Evolutionary conservation across 2,113 vertebrate species (phyloP).

Genomic region (Gasterosteus aculeatus): DNA sequence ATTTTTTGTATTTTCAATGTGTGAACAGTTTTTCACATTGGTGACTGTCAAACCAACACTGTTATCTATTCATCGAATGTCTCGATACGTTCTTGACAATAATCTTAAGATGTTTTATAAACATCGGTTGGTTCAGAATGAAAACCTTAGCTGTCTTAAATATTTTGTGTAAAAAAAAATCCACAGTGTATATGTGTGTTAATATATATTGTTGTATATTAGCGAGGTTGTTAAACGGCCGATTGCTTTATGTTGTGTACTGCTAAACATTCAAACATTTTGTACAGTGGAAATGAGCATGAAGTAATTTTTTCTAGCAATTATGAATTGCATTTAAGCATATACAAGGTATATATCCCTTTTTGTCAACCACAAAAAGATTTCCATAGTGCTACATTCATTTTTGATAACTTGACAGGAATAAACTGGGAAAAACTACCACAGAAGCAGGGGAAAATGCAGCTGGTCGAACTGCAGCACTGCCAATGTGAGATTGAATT

Average conservation of each 20-base stretch:
- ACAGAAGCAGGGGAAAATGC: conserved; percentile 2
- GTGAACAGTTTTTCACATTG: conserved; percentile 64
- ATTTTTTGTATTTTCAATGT: conserved; percentile 7
- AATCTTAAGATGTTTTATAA: conserved; percentile 60
- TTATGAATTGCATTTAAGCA: conserved; percentile 40
- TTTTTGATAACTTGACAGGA: conserved; percentile 28
- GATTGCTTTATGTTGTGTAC: conserved; percentile 65
- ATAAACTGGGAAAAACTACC: conserved; percentile 8
- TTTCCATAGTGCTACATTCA: conserved; percentile 9
- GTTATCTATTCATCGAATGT: conserved; percentile 62
- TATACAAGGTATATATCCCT: conserved; percentile 46
- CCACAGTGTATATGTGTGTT: conserved; percentile 16
- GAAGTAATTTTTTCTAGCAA: conserved; percentile 57
- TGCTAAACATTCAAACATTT: conserved; percentile 66
- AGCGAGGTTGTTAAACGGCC: conserved; percentile 60
- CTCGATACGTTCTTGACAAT: conserved; percentile 55
- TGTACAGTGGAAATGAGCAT: conserved; percentile 65
- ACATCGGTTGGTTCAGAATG: conserved; percentile 62
- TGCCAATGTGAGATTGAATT: conserved; percentile 16
- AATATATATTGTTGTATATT: conserved; percentile 59
- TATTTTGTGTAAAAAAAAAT: conserved; percentile 56
- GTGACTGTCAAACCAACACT: conserved; percentile 65
- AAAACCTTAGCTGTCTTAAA: conserved; percentile 71
- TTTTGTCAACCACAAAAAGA: conserved; percentile 12
- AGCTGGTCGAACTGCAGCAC: conserved; percentile 13